phyloP scores from a whole-genome alignment of 2,113 vertebrate genomes.

The Eudyptes chrysolophus region DNA sequence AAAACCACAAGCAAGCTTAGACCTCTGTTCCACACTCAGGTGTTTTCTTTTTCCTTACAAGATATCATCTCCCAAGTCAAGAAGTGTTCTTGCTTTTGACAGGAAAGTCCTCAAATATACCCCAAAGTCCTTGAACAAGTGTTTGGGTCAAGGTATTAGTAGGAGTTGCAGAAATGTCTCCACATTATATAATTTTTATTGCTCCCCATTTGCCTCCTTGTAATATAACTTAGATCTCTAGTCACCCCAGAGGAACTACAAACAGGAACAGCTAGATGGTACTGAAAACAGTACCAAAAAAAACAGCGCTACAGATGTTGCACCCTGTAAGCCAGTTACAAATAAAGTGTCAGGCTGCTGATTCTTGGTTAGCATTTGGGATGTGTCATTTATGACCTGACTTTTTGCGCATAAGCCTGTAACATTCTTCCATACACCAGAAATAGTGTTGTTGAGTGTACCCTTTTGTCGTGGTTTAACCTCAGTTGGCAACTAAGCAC shows the following conservation, averaged over 20 bases:
- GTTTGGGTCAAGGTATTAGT: neutral
- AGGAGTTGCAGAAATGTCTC: neutral
- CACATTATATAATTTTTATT: neutral
- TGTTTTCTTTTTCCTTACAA: neutral
- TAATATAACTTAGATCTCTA: neutral
- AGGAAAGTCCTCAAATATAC: neutral
- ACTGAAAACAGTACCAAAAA: neutral
- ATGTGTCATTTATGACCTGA: neutral
- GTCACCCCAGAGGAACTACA: neutral
- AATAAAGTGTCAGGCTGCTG: neutral
- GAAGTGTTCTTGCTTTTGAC: neutral
- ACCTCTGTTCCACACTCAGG: neutral
- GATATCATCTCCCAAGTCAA: neutral
- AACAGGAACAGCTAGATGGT: neutral
- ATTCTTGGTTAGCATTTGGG: neutral
- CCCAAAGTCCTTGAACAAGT: neutral
- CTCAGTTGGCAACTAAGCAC: too few species aligned
- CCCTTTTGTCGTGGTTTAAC: neutral
- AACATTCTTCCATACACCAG: neutral
- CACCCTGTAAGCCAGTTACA: neutral
- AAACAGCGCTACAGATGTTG: fast-evolving
- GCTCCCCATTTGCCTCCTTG: neutral
- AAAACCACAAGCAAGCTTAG: neutral
- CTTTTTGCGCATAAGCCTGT: fast-evolving
- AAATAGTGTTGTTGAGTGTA: neutral